These are phyloP conservation scores for Tragelaphus strepsiceros DNA, from an alignment of 2,113 vertebrate species.

Conservation along the genomic window DNA sequence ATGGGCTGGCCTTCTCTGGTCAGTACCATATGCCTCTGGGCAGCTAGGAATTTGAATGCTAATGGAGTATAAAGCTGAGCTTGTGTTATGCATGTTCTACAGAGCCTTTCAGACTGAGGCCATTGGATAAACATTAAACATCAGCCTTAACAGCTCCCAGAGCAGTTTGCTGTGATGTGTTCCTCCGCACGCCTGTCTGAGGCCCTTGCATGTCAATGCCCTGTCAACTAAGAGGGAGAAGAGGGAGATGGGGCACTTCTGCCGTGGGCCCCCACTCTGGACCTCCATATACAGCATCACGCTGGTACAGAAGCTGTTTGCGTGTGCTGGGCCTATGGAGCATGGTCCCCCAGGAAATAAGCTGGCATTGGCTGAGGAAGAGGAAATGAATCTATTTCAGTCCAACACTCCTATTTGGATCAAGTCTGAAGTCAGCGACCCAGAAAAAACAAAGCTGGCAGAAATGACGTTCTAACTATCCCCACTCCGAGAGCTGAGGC, in stretches of 20 bases:
- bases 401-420: conserved; percentile 57
- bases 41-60: conserved; percentile 50
- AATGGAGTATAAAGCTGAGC: conserved; percentile 63
- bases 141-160: conserved; percentile 39
- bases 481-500: conserved; percentile 46
- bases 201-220: conserved; percentile 21
- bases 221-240: background rate
- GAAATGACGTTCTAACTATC: conserved; percentile 66
- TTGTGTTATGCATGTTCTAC: conserved; percentile 61
- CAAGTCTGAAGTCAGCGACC: conserved; percentile 55
- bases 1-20: conserved; percentile 5
- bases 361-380: conserved; percentile 1
- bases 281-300: background rate
- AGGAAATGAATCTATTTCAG: conserved; percentile 59
- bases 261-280: background rate
- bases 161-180: conserved; percentile 45
- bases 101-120: conserved; percentile 52
- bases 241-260: background rate
- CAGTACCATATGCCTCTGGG: conserved; percentile 55
- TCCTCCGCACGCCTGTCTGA: conserved; percentile 45
- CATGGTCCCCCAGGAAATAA: conserved; percentile 46
- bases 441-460: conserved; percentile 61
- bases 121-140: conserved; percentile 64
- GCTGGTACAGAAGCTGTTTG: background rate
- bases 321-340: background rate